phyloP scores from a whole-genome alignment of 2,113 vertebrate species.

The Cavia aperea region DNA sequence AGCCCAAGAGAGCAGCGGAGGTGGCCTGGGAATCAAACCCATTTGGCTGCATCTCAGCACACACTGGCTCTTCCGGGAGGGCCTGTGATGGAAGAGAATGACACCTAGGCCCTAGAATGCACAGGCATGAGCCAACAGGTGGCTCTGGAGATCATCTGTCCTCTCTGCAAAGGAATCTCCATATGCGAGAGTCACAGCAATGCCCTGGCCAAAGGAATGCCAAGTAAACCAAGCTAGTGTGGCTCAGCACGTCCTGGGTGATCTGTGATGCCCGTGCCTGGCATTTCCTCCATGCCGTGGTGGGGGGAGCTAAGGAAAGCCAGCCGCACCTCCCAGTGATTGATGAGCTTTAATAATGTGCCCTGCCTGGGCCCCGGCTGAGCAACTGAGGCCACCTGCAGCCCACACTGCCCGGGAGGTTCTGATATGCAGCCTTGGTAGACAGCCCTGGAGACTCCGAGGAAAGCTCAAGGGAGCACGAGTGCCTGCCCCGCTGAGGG shows the following conservation, averaged over 20 bases:
- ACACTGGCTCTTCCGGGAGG: not conserved
- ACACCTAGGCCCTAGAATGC: not conserved
- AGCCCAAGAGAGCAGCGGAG: fast-evolving
- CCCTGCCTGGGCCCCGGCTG: fast-evolving
- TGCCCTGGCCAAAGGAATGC: not conserved
- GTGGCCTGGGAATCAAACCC: not conserved
- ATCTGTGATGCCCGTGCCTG: fast-evolving
- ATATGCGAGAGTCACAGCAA: not conserved
- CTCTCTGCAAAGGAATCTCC: not conserved
- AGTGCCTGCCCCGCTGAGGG: not conserved
- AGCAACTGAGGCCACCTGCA: fast-evolving
- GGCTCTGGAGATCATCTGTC: not conserved
- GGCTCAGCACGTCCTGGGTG: fast-evolving
- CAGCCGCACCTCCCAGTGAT: not conserved
- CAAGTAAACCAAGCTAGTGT: fast-evolving
- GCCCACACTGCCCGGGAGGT: not conserved
- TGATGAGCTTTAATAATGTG: not conserved
- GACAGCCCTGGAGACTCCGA: not conserved
- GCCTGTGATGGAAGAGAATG: not conserved
- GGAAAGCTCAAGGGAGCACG: fast-evolving
- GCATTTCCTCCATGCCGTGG: fast-evolving
- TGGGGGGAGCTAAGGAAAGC: not conserved
- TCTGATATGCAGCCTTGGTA: not conserved
- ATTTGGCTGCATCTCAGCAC: not conserved
- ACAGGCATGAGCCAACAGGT: not conserved